These are phyloP conservation scores for Semicossyphus pulcher DNA, from an alignment of 2,113 vertebrate genomes.

Conservation along the genomic window DNA sequence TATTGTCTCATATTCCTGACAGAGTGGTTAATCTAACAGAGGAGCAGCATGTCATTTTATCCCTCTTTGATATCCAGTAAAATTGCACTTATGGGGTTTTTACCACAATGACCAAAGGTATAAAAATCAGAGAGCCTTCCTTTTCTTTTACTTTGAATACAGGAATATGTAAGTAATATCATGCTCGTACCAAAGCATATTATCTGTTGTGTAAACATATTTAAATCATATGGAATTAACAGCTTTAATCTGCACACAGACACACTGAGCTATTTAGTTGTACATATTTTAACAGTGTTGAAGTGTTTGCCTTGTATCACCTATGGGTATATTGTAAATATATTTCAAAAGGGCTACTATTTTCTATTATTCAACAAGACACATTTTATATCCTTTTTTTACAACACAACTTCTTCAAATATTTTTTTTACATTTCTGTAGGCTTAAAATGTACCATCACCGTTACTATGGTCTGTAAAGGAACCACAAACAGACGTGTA, in stretches of 20 bases:
- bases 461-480: slow-evolving; percentile 31
- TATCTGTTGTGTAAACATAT: slow-evolving; percentile 26
- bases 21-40: background rate
- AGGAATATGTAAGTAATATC: slow-evolving; percentile 15
- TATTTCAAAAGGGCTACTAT: slow-evolving; percentile 26
- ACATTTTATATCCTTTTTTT: slow-evolving; percentile 55
- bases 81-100: slow-evolving; percentile 17
- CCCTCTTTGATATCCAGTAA: background rate
- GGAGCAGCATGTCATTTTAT: background rate
- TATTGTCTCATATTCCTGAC: background rate
- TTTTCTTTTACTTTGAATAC: background rate
- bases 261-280: slow-evolving; percentile 57
- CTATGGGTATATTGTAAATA: slow-evolving; percentile 61
- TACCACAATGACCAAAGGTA: slow-evolving; percentile 24
- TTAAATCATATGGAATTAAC: slow-evolving; percentile 50
- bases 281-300: slow-evolving; percentile 55
- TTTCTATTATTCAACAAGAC: slow-evolving; percentile 39
- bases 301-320: slow-evolving; percentile 25
- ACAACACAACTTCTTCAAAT: slow-evolving; percentile 15
- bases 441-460: slow-evolving; percentile 42
- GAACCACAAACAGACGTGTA: slow-evolving; percentile 42
- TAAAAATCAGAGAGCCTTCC: background rate
- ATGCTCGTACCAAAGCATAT: slow-evolving; percentile 32
- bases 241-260: slow-evolving; percentile 42
- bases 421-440: slow-evolving; percentile 42